Evolutionary conservation across 2,888 invertebrate species (phyloP).

Genomic region (Thymelicus acteon): DNA sequence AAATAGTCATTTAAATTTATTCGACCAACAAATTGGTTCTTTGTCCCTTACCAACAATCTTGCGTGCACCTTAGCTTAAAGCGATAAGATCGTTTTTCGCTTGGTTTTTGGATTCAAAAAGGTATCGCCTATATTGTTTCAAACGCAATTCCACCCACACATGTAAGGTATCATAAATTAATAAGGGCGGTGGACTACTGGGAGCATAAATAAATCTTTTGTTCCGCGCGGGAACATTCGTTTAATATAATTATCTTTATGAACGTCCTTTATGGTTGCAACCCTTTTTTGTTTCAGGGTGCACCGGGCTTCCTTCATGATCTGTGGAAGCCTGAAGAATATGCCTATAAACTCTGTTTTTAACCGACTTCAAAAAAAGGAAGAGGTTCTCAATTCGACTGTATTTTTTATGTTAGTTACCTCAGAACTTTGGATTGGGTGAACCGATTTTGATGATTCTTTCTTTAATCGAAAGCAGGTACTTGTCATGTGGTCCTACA

Average conservation of each 20-base stretch:
- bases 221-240: slow-evolving; percentile 24
- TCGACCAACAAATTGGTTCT: slow-evolving; percentile 9
- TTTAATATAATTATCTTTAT: slow-evolving; percentile 37
- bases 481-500: too few relatives aligned
- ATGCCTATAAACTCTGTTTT: too few relatives aligned
- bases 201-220: slow-evolving; percentile 37
- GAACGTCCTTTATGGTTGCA: slow-evolving; percentile 12
- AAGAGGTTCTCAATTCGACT: too few relatives aligned
- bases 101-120: background rate
- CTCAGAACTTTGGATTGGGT: too few relatives aligned
- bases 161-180: slow-evolving; percentile 31
- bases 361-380: too few relatives aligned
- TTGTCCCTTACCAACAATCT: background rate
- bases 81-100: slow-evolving; percentile 1
- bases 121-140: slow-evolving; percentile 11
- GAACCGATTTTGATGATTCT: too few relatives aligned
- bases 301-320: background rate
- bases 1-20: slow-evolving; percentile 10
- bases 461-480: too few relatives aligned
- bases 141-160: slow-evolving; percentile 37
- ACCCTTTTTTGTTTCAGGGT: background rate
- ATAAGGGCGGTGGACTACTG: slow-evolving; percentile 38
- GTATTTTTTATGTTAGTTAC: too few relatives aligned
- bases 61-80: background rate
- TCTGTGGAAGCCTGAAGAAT: background rate